These are phyloP conservation scores for Drosophila truncata DNA, from an alignment of 1,140 invertebrate genomes.

Conservation along the genomic window DNA sequence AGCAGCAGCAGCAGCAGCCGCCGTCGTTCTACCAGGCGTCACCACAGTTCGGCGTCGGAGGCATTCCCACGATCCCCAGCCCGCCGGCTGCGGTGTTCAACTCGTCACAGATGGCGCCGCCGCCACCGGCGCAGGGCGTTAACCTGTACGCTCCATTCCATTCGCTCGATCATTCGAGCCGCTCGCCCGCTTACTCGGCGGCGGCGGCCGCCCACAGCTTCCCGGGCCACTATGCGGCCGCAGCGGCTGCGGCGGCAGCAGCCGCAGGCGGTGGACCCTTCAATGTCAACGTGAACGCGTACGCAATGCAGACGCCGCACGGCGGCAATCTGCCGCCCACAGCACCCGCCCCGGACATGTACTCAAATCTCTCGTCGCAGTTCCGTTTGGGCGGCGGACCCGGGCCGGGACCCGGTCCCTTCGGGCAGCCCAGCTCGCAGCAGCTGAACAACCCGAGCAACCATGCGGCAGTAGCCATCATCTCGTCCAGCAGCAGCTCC, in stretches of 20 bases:
- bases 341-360: conserved; percentile 91
- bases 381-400: conserved; percentile 89
- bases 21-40: conserved; percentile 85
- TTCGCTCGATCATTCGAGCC: conserved; percentile 84
- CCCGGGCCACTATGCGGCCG: conserved; percentile 77
- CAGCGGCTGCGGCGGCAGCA: conserved; percentile 76
- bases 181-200: conserved; percentile 74
- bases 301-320: conserved; percentile 81
- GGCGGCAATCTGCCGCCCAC: conserved; percentile 88
- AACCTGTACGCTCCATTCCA: conserved; percentile 91
- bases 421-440: conserved; percentile 88
- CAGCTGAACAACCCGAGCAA: conserved; percentile 91
- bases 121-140: conserved; percentile 90
- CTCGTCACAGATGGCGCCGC: conserved; percentile 88
- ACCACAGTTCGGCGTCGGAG: conserved; percentile 89
- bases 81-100: conserved; percentile 92
- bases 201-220: conserved; percentile 87
- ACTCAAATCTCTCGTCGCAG: conserved; percentile 91
- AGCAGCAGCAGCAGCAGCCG: conserved; percentile 70
- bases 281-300: conserved; percentile 86
- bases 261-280: conserved; percentile 87
- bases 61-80: conserved; percentile 92
- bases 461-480: conserved; percentile 88
- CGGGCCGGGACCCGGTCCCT: conserved; percentile 88
- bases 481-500: conserved; percentile 92